These are phyloP conservation scores for Ephialtes manifestator DNA, from an alignment of 2,888 invertebrate genomes.

Conservation along the genomic window DNA sequence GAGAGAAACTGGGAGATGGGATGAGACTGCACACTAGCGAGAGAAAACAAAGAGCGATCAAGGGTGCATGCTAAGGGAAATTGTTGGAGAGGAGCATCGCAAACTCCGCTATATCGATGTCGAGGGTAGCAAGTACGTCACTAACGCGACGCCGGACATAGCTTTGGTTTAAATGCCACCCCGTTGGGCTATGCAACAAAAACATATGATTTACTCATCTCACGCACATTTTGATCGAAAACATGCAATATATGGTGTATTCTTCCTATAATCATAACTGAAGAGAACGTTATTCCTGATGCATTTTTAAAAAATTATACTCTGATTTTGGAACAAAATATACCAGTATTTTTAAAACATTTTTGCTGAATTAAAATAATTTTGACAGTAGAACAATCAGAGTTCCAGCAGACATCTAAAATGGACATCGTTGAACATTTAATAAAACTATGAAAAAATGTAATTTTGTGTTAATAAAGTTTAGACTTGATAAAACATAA, in stretches of 20 bases:
- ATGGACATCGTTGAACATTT: too few relatives aligned
- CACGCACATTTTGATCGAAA: constrained; percentile 18
- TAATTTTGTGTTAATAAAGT: too few relatives aligned
- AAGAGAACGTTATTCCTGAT: background rate
- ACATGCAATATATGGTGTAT: background rate
- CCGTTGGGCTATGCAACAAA: constrained; percentile 36
- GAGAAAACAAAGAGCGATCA: constrained; percentile 60
- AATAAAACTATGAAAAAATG: too few relatives aligned
- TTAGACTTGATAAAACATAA: too few relatives aligned
- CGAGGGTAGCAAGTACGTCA: constrained; percentile 33
- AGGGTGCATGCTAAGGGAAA: constrained; percentile 48
- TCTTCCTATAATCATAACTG: background rate
- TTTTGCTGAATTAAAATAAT: too few relatives aligned
- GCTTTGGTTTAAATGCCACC: constrained; percentile 31
- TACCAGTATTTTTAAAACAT: too few relatives aligned
- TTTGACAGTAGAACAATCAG: too few relatives aligned
- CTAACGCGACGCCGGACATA: constrained; percentile 28
- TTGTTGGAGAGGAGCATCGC: constrained; percentile 54
- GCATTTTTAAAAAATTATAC: background rate
- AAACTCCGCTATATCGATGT: constrained; percentile 37
- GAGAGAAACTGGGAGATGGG: constrained; percentile 69
- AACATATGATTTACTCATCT: constrained; percentile 48
- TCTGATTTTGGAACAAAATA: background rate
- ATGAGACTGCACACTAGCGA: constrained; percentile 16
- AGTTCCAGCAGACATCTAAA: too few relatives aligned